Evolutionary conservation across 2,888 invertebrate species (phyloP).

Genomic region (Therioaphis trifolii): DNA sequence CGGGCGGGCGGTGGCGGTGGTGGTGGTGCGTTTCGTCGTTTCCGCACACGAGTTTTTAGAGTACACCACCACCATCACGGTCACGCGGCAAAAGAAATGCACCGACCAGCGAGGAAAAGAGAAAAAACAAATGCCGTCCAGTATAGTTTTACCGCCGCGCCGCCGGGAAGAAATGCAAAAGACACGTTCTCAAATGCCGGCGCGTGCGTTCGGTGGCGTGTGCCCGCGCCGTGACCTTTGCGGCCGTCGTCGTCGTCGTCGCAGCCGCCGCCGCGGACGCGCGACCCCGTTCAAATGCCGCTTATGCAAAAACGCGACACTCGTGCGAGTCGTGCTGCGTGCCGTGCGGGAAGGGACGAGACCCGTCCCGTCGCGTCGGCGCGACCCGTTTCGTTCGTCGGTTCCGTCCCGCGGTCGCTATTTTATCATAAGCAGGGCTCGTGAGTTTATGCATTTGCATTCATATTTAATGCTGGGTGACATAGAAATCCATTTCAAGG

Average conservation of each 20-base stretch:
- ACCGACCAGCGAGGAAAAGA: no score
- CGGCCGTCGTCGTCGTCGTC: background rate
- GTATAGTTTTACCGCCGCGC: background rate
- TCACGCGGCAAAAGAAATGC: no score
- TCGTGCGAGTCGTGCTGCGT: constrained; percentile 46
- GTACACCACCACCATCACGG: no score
- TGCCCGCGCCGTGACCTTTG: constrained; percentile 43
- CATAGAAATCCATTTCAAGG: no score
- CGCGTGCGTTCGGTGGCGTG: constrained; percentile 33
- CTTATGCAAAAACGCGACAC: constrained; percentile 34
- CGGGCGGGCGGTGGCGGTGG: background rate
- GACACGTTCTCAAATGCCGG: constrained; percentile 25
- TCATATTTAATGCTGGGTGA: no score
- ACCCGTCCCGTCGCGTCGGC: no score
- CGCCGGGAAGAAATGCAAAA: background rate
- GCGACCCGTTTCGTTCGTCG: no score
- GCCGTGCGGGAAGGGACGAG: background rate
- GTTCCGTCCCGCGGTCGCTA: no score
- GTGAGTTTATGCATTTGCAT: no score
- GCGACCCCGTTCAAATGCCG: constrained; percentile 47
- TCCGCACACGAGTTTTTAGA: background rate
- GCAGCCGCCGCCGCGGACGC: background rate
- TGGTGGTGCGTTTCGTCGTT: background rate
- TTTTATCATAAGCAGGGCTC: no score
- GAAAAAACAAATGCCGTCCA: no score